Evolutionary conservation across 2,797 vertebrate genomes (phyloP).

Genomic region (Chaunax sp.): DNA sequence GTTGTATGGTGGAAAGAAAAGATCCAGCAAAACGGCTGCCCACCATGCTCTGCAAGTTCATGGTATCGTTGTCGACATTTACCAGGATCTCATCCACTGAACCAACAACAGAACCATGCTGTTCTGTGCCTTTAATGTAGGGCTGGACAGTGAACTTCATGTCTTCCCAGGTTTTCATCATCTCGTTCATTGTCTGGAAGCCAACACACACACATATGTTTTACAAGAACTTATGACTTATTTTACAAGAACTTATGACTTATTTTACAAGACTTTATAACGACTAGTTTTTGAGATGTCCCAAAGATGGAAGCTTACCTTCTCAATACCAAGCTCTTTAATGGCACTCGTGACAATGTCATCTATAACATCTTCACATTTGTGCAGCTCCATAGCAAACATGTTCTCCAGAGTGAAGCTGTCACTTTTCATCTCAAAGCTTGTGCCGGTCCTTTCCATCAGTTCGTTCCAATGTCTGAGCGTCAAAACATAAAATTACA

Average conservation of each 20-base stretch:
- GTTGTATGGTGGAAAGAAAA: conserved; percentile 89
- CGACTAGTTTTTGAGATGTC: too few species aligned
- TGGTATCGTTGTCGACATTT: conserved; percentile 90
- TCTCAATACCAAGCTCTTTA: conserved; percentile 96
- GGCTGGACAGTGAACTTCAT: conserved; percentile 89
- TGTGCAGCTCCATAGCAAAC: conserved; percentile 97
- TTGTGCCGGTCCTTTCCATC: conserved; percentile 89
- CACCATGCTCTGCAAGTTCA: conserved; percentile 93
- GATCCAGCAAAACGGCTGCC: conserved; percentile 94
- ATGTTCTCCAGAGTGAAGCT: conserved; percentile 96
- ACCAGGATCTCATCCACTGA: conserved; percentile 90
- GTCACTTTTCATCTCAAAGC: conserved; percentile 90
- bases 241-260: too few species aligned
- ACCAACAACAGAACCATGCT: conserved; percentile 90
- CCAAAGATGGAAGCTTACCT: conserved; percentile 76
- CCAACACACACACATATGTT: too few species aligned
- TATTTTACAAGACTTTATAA: too few species aligned
- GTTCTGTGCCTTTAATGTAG: conserved; percentile 91
- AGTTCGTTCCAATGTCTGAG: conserved; percentile 94
- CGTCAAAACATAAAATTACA: not conserved
- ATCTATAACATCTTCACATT: conserved; percentile 85
- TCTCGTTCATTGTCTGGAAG: conserved; percentile 91
- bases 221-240: too few species aligned
- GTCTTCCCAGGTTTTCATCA: conserved; percentile 91
- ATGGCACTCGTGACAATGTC: conserved; percentile 92